Percentiles rank a stretch among this genome's conserved stretches.
phyloP scores from a whole-genome alignment of 1,140 invertebrate species.

The Nilaparvata lugens region DNA sequence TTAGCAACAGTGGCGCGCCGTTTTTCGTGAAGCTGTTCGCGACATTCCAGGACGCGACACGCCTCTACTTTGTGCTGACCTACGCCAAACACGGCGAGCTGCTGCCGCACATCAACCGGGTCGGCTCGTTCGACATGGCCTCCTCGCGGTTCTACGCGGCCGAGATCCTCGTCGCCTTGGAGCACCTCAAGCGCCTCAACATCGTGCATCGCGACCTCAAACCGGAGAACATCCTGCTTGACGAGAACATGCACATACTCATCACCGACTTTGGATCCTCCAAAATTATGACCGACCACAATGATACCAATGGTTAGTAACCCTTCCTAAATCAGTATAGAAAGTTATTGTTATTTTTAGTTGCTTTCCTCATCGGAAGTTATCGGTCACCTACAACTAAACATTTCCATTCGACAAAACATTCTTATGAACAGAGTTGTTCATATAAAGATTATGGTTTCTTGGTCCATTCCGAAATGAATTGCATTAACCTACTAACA shows the following conservation, averaged over 20 bases:
- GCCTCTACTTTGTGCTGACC: slow-evolving; percentile 93
- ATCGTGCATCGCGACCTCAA: slow-evolving; percentile 89
- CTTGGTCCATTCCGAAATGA: too few relatives aligned
- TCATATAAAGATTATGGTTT: too few relatives aligned
- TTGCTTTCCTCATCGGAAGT: too few relatives aligned
- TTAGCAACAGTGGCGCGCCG: slow-evolving; percentile 49
- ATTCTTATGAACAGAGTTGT: too few relatives aligned
- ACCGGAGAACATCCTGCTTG: slow-evolving; percentile 81
- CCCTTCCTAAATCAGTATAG: too few relatives aligned
- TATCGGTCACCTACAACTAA: too few relatives aligned
- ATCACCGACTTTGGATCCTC: slow-evolving; percentile 97
- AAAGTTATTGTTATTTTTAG: too few relatives aligned
- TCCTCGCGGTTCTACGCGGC: slow-evolving; percentile 89
- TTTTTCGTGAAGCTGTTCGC: slow-evolving; percentile 92
- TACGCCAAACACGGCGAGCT: slow-evolving; percentile 94
- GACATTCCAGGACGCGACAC: slow-evolving; percentile 90
- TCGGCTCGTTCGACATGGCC: slow-evolving; percentile 80
- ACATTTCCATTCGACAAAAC: too few relatives aligned
- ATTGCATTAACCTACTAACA: too few relatives aligned
- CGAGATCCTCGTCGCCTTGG: slow-evolving; percentile 84
- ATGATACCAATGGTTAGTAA: not conserved
- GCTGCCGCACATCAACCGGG: slow-evolving; percentile 81
- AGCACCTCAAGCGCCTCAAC: slow-evolving; percentile 81
- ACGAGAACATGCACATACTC: slow-evolving; percentile 92
- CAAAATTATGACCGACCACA: slow-evolving; percentile 59